Evolutionary conservation across 2,888 invertebrate species (phyloP), one percentile per base, ranked within the genome.

Genomic region (Diadegma fenestrale): DNA sequence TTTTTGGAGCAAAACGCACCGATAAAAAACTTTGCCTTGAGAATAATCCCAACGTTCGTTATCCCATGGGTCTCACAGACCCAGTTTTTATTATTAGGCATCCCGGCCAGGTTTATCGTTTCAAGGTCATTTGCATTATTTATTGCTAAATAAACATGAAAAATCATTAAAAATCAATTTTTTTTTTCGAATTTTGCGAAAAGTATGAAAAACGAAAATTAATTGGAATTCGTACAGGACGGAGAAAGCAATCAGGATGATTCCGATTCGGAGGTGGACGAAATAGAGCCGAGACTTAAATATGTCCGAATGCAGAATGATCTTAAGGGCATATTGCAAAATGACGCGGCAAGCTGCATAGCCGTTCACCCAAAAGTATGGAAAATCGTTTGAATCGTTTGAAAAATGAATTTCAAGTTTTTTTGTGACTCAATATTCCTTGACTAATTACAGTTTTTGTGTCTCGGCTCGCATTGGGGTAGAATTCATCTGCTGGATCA

Each of bases 401-500:
- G 17, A 19, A 4, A 14, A 12, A 22, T 33, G 14, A 12, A 30
- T 14, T 6, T 45, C 1, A 1, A 8, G 22, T 22, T n/a, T n/a
- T n/a, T n/a, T 17, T 26, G 4, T 14, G 14, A 58, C 12, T 26
- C 5, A 58, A 58, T 58, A 26, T 58, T 26, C 14, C 10, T 58
- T 0, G 3, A 26, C 1, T 5, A 26, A 26, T 58, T 58, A 14
- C 89, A 97, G 97, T 99, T 99, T 94, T 95, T 99, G 75, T 98
- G 98, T 90, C 94, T 99, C 86, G 99, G 99, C 37, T 98, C 98
- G 17, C 97, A 98, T 92, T 98, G 97, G 96, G 99, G 99, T 2
- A 96, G 96, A 86, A 97, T 99, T 80, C 97, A 98, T 92, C 95
- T 99, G 81, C 94, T 99, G 80, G 99, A 99, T 93, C 99, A 99